Evolutionary conservation across 2,113 vertebrate genomes (phyloP), one percentile per base, ranked within the genome.

Genomic region (Lota lota): DNA sequence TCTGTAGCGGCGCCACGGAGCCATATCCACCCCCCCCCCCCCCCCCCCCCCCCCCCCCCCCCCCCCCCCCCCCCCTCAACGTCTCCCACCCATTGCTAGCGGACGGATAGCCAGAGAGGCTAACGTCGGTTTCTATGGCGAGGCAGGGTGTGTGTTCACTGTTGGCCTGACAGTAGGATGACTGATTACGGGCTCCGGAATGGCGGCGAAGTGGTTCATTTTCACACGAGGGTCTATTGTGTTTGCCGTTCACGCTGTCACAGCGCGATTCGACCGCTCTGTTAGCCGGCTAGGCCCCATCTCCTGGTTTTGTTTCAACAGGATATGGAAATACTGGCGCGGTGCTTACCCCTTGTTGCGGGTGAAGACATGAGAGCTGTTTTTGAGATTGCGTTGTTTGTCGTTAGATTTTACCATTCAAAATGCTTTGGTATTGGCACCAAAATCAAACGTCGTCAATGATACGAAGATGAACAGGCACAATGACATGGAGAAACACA

Each of bases 81-180:
- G 70, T 75, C 73, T 78, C 84, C 76, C 84, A 81, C 80, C 81
- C 69, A 74, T 67, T 64, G 81, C 70, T 77, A 3, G n/a, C 40
- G 47, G 72, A 79, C 86, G 85, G 81, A 83, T 81, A 74, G 57
- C 1, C 67, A 22, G 66, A 21, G 69, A 40, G 4, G 80, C 81
- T 81, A 78, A 85, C 66, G 74, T 79, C 81, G 83, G 72, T 79
- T 73, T 82, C 16, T 79, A 69, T 66, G 74, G 68, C 2, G 7
- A 18, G 58, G 77, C 75, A 61, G 74, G 66, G 63, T 21, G 50
- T 67, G 16, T 17, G 51, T 53, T 53, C 11, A 68, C 79, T 81
- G 75, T 73, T 88, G 81, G 83, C 87, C 78, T 89, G 88, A 88
- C 87, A 85, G 79, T 78, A 61, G 72, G 76, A 85, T 90, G 89